Conservation (phyloP, 2,113 vertebrate genomes). For the Brachypteracias leptosomus region DNA sequence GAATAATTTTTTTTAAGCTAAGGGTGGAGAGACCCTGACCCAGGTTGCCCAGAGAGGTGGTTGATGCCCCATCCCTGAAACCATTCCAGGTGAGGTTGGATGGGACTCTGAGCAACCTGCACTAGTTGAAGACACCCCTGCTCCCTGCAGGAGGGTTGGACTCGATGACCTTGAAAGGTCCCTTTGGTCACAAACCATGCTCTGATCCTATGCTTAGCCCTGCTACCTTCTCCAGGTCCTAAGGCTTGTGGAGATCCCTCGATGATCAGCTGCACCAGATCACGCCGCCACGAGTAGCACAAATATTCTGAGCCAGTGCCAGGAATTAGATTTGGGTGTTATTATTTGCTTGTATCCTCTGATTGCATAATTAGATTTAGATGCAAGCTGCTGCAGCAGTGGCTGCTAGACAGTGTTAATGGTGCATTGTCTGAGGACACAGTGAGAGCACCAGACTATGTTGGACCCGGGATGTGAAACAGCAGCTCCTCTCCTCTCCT, state of each 20-base stretch:
- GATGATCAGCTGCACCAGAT: background rate
- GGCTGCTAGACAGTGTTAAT: background rate
- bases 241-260: background rate
- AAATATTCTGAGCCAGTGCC: accelerated
- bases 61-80: background rate
- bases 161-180: background rate
- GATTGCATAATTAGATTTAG: background rate
- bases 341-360: background rate
- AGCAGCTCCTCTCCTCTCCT: background rate
- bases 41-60: background rate
- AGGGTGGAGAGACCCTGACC: background rate
- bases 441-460: accelerated
- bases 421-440: background rate
- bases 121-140: background rate
- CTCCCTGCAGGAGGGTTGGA: background rate
- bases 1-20: background rate
- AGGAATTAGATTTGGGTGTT: background rate
- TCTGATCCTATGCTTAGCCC: background rate
- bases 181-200: background rate
- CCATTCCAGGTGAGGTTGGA: background rate
- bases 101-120: background rate
- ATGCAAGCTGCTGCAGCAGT: background rate
- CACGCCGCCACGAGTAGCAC: accelerated
- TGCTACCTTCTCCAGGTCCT: background rate
- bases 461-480: background rate